Evolutionary conservation across 2,888 invertebrate genomes (phyloP), one percentile per base, ranked within the genome.

Genomic region (Mimumesa dahlbomi): DNA sequence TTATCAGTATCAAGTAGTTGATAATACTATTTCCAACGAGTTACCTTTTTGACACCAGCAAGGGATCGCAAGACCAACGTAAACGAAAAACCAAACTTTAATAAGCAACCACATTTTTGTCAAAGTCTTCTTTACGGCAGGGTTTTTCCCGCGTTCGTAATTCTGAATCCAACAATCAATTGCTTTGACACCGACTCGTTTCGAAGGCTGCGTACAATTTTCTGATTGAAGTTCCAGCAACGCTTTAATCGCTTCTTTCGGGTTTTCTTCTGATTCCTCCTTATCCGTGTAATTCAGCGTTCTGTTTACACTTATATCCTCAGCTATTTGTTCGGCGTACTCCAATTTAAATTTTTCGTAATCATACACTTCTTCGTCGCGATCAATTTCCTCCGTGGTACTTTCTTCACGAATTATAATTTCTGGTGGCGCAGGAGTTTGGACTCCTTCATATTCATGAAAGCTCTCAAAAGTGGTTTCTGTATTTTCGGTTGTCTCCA

Each of bases 31-130:
- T n/a, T n/a, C n/a, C n/a, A n/a, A 45, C 5, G 1, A 48, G 29
- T 66, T 63, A 70, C 91, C 92, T 86, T 87, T 89, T 52, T 90
- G 90, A 77, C 91, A 91, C 91, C 91, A 92, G 50, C 89, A 89
- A 0, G 91, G 90, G 49, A 91, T 84, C 3, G 91, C 91, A 54
- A 92, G 86, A 21, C 86, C 72, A 16, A 89, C 18, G 71, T 91
- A 91, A 49, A 91, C 85, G 9, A 81, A 72, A 6, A 90, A 69
- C 91, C 91, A 91, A 57, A 91, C 78, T 38, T 86, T 71, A 0
- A 88, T n/a, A 11, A 91, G 84, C 59, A 83, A 81, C 78, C 85
- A 82, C 11, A 88, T 75, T 74, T 85, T 87, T 6, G 72, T 76
- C 9, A 90, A 31, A 2, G 89, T 57, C 34, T 62, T 78, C 2